A percentile compares a stretch with the other conserved stretches of the same genome.
phyloP scores from a whole-genome alignment of 2,888 invertebrate species.

The Notodonta ziczac region DNA sequence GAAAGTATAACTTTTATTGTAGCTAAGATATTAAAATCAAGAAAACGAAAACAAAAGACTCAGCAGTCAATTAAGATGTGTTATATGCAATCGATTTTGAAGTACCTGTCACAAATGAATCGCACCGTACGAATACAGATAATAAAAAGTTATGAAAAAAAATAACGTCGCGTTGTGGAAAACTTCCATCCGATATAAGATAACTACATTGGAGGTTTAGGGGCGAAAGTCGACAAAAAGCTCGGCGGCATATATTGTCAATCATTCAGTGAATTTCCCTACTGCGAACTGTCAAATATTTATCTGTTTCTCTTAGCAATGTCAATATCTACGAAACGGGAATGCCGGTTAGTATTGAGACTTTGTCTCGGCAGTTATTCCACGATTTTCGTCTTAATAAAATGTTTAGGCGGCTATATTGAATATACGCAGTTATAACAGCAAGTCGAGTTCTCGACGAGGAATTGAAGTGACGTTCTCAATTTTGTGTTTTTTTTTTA shows the following conservation, averaged over 20 bases:
- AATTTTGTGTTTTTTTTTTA: too few relatives aligned
- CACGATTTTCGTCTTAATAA: slow-evolving; percentile 56
- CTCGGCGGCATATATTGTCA: slow-evolving; percentile 58
- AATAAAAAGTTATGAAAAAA: slow-evolving; percentile 26
- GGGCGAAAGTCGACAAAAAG: slow-evolving; percentile 47
- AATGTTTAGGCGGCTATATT: slow-evolving; percentile 47
- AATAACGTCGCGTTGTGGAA: slow-evolving; percentile 36
- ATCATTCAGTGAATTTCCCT: slow-evolving; percentile 61
- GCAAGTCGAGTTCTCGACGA: neutral
- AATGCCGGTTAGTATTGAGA: slow-evolving; percentile 62
- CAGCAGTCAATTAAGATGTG: neutral
- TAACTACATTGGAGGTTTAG: slow-evolving; percentile 52
- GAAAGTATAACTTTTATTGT: too few relatives aligned
- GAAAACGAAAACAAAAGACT: too few relatives aligned
- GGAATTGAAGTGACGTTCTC: too few relatives aligned
- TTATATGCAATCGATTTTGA: neutral
- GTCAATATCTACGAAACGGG: slow-evolving; percentile 61
- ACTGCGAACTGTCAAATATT: slow-evolving; percentile 70
- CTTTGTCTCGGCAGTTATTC: slow-evolving; percentile 57
- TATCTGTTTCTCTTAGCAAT: slow-evolving; percentile 61
- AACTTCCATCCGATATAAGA: slow-evolving; percentile 40
- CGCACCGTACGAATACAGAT: slow-evolving; percentile 19
- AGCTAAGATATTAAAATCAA: too few relatives aligned
- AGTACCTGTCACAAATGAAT: neutral
- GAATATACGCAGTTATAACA: slow-evolving; percentile 10